Base-by-base conservation (phyloP, 2,888 invertebrate species). In the Diadromus collaris region DNA sequence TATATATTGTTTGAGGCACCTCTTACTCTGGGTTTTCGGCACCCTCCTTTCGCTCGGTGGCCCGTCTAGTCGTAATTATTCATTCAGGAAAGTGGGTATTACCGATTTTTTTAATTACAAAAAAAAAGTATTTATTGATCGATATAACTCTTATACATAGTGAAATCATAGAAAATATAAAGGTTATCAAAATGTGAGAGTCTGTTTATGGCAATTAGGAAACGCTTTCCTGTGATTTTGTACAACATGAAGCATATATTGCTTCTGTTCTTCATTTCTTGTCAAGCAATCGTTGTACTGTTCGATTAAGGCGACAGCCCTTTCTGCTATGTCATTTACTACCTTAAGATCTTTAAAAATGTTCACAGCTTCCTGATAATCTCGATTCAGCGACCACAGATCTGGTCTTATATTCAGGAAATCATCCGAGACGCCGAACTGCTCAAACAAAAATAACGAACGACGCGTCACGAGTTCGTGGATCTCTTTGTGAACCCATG, bases 401-500 rank as follows among this genome's bases (percentile, higher is more conserved):
- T 34, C 34, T 34, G 34, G 34, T 34, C 9, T 9, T 34, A 34
- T 34, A 34, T 34, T 9, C 34, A 34, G 34, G 34, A 34, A 34
- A 34, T 34, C 34, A 34, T 34, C 9, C 34, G 34, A 34, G 34
- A 34, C 34, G 34, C 34, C 34, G 34, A 34, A 34, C 9, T 34
- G 34, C 34, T 34, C 34, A 9, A 34, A 6, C 34, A 34, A 34
- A 34, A 34, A 34, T 34, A 34, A 34, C 34, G 34, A 34, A 34
- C 34, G 34, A 5, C 34, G 34, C 34, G 34, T 34, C 9, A 34
- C 34, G 34, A 34, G 21, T 51, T 51, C 51, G 21, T 51, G 19
- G 21, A 51, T 51, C 21, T 21, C 21, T 51, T 51, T 51, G 51
- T 51, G n/a, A 21, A n/a, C n/a, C 21, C 51, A 51, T 51, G 51